Evolutionary conservation across 2,888 invertebrate genomes (phyloP), one percentile per base, ranked within the genome.

Genomic region (Drosophila demipolita): DNA sequence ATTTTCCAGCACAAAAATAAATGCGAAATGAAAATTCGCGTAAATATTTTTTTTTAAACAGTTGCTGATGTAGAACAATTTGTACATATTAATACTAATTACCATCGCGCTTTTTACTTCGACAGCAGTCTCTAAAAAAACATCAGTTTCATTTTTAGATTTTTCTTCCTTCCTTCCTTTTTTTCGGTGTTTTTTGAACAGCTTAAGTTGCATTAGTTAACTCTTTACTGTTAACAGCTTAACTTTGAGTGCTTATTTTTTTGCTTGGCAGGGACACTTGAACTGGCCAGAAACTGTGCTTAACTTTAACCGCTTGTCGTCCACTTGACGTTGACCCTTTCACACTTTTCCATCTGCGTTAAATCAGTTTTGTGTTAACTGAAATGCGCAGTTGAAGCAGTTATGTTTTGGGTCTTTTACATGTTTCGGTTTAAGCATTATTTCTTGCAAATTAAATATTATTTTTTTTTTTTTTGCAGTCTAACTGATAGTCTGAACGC

Each of bases 241-340:
- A n/a, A 33, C 38, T 55, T 66, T 55, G 45, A 48, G 23, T 42
- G 59, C 59, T 23, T 15, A 32, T 15, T 40, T 55, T 12, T 32
- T 23, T 55, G 23, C 8, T 65, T 12, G 26, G 23, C 17, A 49
- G 23, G 5, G 23, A 12, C n/a, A 3, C 48, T 26, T 33, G 2
- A 20, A 26, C 35, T 15, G 2, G 20, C 42, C 23, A 8, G 7
- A 35, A 35, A 23, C 15, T 45, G 8, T 15, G 66, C 23, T 8
- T 7, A 11, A 36, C 23, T 53, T 42, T 45, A 36, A 45, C 42
- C 23, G 32, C 38, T 38, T 23, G n/a, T 54, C 20, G 29, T 8
- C 11, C 6, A 54, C 54, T 53, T 52, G 20, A 11, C 17, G 8
- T 15, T 8, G 52, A 26, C 60, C 15, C n/a, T 29, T 38, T 12